Evolutionary conservation across 2,797 vertebrate species (phyloP).

Genomic region (Scomberomorus guttatus): DNA sequence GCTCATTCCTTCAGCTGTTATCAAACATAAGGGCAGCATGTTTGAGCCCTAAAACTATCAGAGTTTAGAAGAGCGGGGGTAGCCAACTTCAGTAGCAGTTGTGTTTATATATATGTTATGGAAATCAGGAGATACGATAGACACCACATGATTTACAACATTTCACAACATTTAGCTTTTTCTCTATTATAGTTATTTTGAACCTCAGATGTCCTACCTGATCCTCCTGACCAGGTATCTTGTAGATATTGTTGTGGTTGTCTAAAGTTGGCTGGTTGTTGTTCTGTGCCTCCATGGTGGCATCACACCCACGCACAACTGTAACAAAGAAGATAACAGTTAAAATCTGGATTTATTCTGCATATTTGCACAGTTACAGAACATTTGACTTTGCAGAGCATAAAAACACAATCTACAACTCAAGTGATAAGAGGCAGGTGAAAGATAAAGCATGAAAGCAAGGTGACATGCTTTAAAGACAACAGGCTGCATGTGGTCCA

Average conservation of each 20-base stretch:
- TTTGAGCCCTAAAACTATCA: background rate
- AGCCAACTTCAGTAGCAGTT: background rate
- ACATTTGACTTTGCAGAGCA: background rate
- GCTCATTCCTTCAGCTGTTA: too few relatives aligned
- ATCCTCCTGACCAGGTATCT: slow-evolving; percentile 78
- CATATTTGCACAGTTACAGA: background rate
- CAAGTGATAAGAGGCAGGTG: background rate
- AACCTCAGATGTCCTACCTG: slow-evolving; percentile 42
- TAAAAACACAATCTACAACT: background rate
- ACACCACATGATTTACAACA: background rate
- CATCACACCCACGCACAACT: slow-evolving; percentile 74
- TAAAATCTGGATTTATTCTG: background rate
- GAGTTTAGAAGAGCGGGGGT: background rate
- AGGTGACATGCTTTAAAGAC: background rate
- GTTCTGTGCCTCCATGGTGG: slow-evolving; percentile 91
- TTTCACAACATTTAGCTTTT: slow-evolving; percentile 6
- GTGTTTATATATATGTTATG: background rate
- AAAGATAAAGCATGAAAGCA: background rate
- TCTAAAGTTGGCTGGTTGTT: slow-evolving; percentile 87
- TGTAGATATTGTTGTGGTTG: slow-evolving; percentile 88
- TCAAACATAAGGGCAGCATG: too few relatives aligned
- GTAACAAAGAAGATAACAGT: slow-evolving; percentile 15
- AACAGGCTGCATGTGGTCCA: background rate
- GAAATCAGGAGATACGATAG: background rate
- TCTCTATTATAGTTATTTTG: background rate